Conservation (phyloP, 2,797 vertebrate species). For the Helostoma temminkii region DNA sequence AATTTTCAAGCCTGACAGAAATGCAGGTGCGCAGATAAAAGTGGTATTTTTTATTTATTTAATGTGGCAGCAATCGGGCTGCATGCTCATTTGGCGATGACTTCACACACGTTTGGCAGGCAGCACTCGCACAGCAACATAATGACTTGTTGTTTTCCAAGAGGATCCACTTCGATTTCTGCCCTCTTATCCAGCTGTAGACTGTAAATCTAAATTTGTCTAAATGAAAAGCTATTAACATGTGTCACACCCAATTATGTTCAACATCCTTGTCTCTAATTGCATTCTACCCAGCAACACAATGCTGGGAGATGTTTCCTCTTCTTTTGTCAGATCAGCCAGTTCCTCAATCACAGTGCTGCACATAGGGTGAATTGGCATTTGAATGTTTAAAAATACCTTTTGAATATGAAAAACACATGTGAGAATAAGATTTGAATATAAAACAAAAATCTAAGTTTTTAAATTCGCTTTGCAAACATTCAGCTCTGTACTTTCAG, state of each 20-base stretch:
- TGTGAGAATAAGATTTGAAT: no score
- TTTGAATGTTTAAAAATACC: no score
- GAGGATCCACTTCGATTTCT: conserved; percentile 52
- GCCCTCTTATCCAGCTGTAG: conserved; percentile 57
- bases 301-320: conserved; percentile 60
- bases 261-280: conserved; percentile 76
- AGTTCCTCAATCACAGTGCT: conserved; percentile 7
- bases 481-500: no score
- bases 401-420: no score
- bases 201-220: conserved; percentile 60
- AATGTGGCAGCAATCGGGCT: conserved; percentile 36
- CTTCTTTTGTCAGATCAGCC: conserved; percentile 36
- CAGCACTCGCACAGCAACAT: conserved; percentile 28
- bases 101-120: conserved; percentile 59
- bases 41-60: conserved; percentile 3
- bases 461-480: no score
- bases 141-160: conserved; percentile 66
- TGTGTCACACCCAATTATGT: conserved; percentile 78
- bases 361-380: no score
- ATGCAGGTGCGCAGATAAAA: conserved; percentile 37
- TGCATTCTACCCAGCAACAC: conserved; percentile 71
- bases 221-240: conserved; percentile 80
- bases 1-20: conserved; percentile 24
- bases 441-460: no score
- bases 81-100: conserved; percentile 30